Percentiles rank a stretch among this genome's conserved stretches.
Conservation (phyloP, 1,140 invertebrate genomes). For the Euura lappo region DNA sequence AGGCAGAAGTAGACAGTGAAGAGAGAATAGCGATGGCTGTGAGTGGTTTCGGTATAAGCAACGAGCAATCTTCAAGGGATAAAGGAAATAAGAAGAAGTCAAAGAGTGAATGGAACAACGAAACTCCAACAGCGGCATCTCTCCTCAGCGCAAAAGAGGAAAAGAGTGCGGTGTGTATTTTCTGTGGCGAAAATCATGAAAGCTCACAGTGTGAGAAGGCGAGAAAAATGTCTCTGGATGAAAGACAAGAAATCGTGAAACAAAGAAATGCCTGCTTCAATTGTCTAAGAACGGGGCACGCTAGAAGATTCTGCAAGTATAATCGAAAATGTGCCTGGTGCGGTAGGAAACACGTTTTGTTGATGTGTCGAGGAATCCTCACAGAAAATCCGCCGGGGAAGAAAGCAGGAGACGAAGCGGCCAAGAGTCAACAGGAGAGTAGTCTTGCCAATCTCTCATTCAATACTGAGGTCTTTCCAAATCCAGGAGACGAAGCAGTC, state of each 20-base stretch:
- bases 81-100: constrained; percentile 13
- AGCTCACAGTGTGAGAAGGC: constrained; percentile 23
- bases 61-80: no score
- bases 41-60: constrained; percentile 21
- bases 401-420: no score
- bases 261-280: constrained; percentile 24
- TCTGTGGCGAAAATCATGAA: constrained; percentile 25
- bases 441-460: no score
- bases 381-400: no score
- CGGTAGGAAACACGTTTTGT: no score
- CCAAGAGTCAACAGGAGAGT: no score
- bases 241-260: constrained; percentile 23
- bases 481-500: no score
- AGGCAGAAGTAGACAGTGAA: constrained; percentile 34
- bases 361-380: no score
- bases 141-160: constrained; percentile 16
- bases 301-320: no score
- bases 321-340: no score
- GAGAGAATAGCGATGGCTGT: constrained; percentile 33
- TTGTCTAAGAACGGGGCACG: constrained; percentile 27
- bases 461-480: no score
- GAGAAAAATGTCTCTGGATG: constrained; percentile 22
- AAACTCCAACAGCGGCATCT: constrained; percentile 18
- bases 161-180: constrained; percentile 16
- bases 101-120: neutral